These are phyloP conservation scores for Amblyteles armatorius DNA, from an alignment of 2,888 invertebrate genomes.

Conservation along the genomic window DNA sequence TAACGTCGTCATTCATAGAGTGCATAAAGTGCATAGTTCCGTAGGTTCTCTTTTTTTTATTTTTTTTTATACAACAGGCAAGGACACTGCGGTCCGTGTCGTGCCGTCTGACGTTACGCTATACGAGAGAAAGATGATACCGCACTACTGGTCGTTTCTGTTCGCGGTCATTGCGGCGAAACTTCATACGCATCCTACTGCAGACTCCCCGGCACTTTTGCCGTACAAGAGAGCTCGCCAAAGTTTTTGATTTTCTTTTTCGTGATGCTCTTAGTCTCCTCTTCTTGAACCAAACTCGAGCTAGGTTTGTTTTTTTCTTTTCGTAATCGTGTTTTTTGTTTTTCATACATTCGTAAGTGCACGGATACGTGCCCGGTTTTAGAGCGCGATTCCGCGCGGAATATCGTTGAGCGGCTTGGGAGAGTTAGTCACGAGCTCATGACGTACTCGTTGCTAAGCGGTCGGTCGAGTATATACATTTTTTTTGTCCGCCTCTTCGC, in stretches of 20 bases:
- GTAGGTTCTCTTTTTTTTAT: slow-evolving; percentile 8
- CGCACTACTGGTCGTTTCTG: slow-evolving; percentile 53
- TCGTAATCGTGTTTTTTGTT: background rate
- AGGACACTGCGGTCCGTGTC: slow-evolving; percentile 56
- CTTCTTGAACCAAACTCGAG: background rate
- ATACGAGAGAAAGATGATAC: slow-evolving; percentile 60
- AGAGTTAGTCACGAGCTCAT: slow-evolving; percentile 37
- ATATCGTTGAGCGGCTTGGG: slow-evolving; percentile 11
- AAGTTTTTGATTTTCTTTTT: slow-evolving; percentile 13
- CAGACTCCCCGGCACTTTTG: slow-evolving; percentile 10
- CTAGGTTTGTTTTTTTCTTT: background rate
- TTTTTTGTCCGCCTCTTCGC: background rate
- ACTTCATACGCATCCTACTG: slow-evolving; percentile 47
- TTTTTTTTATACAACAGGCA: slow-evolving; percentile 53
- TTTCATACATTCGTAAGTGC: background rate
- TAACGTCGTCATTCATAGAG: background rate
- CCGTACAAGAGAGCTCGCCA: slow-evolving; percentile 12
- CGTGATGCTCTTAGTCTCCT: background rate
- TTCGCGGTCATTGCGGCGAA: slow-evolving; percentile 44
- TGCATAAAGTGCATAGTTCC: background rate
- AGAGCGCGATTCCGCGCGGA: slow-evolving; percentile 15
- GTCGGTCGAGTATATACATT: slow-evolving; percentile 43
- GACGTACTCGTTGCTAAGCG: slow-evolving; percentile 40
- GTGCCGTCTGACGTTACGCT: slow-evolving; percentile 45
- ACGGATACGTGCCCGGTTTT: background rate